These are phyloP conservation scores for Oncopodura yosiiana DNA, from an alignment of 1,140 invertebrate species.

Conservation along the genomic window DNA sequence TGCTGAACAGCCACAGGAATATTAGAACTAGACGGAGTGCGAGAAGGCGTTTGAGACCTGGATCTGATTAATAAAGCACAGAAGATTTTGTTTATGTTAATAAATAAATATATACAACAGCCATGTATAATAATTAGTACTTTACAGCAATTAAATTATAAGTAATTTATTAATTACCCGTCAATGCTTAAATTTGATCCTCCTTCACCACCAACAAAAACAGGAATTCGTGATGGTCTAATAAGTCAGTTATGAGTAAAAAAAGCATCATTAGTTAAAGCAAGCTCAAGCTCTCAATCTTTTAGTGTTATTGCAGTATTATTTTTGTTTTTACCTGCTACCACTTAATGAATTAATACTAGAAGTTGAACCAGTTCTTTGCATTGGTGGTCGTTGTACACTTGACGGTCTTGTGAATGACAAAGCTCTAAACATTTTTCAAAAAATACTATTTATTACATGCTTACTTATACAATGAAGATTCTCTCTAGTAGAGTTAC, in stretches of 20 bases:
- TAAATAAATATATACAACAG: neutral
- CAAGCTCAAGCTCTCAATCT: no score
- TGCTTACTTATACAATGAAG: no score
- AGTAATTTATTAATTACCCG: slow-evolving; percentile 25
- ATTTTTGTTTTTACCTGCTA: slow-evolving; percentile 64
- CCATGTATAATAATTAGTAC: no score
- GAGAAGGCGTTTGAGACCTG: slow-evolving; percentile 36
- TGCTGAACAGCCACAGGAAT: slow-evolving; percentile 24
- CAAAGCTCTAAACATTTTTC: slow-evolving; percentile 19
- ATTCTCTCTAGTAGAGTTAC: neutral
- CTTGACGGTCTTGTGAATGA: slow-evolving; percentile 32
- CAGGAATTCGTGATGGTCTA: slow-evolving; percentile 32
- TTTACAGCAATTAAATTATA: neutral
- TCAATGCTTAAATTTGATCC: slow-evolving; percentile 18
- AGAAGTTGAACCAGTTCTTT: slow-evolving; percentile 56
- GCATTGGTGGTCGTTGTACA: slow-evolving; percentile 49
- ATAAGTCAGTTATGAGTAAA: neutral
- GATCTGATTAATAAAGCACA: slow-evolving; percentile 1
- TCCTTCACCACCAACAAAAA: slow-evolving; percentile 29
- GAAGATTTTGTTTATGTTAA: neutral
- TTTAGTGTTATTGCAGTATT: slow-evolving; percentile 26
- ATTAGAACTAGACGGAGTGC: slow-evolving; percentile 34
- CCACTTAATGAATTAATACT: slow-evolving; percentile 72
- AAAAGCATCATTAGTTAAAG: slow-evolving; percentile 1
- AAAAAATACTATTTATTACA: neutral